Evolutionary conservation across 2,888 invertebrate genomes (phyloP).

Genomic region (Biston betularia): DNA sequence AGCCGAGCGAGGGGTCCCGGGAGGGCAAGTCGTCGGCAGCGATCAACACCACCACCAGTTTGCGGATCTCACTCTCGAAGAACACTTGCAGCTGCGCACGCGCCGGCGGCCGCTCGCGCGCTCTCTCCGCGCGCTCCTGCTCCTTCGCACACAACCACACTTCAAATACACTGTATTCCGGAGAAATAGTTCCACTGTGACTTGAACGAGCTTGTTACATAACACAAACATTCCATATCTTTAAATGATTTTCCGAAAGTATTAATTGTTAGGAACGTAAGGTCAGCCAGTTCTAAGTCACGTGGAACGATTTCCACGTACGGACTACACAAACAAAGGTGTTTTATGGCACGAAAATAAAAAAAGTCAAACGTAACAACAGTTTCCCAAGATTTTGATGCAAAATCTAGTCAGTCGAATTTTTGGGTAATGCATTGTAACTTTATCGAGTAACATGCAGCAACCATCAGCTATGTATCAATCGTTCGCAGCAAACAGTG

Average conservation of each 20-base stretch:
- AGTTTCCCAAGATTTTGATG: conserved; percentile 63
- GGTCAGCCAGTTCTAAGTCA: conserved; percentile 37
- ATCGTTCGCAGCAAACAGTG: conserved; percentile 63
- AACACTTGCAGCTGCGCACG: conserved; percentile 95
- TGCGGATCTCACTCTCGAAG: conserved; percentile 94
- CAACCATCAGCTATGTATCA: conserved; percentile 71
- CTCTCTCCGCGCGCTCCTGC: conserved; percentile 77
- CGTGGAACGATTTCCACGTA: conserved; percentile 43
- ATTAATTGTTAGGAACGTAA: not conserved
- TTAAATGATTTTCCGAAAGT: not conserved
- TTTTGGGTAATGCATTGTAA: conserved; percentile 72
- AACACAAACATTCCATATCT: not conserved
- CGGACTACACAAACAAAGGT: conserved; percentile 33
- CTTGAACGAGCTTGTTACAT: conserved; percentile 8
- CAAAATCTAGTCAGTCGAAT: conserved; percentile 68
- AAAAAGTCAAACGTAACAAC: conserved; percentile 43
- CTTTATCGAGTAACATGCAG: conserved; percentile 78
- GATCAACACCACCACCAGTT: conserved; percentile 93
- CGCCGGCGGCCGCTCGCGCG: conserved; percentile 89
- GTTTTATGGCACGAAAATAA: conserved; percentile 30
- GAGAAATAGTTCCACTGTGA: conserved; percentile 40
- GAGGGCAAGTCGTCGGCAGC: conserved; percentile 94
- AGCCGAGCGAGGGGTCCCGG: conserved; percentile 92
- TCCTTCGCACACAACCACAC: conserved; percentile 63
- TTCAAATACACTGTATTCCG: conserved; percentile 34